Evolutionary conservation across 2,113 vertebrate genomes (phyloP).

Genomic region (Halichoerus grypus): DNA sequence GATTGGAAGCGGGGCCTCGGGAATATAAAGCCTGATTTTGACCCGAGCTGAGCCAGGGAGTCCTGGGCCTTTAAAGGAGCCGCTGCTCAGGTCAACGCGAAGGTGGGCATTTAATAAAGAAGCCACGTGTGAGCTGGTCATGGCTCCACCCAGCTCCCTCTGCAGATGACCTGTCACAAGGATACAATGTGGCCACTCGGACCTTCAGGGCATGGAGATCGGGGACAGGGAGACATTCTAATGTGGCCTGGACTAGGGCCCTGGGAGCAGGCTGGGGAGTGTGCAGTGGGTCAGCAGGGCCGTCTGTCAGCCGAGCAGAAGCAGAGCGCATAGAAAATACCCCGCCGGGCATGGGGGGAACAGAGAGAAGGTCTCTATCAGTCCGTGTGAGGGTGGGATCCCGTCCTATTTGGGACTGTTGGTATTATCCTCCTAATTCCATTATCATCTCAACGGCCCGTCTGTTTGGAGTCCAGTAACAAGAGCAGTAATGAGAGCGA

Average conservation of each 20-base stretch:
- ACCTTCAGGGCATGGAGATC: neutral
- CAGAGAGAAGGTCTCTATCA: neutral
- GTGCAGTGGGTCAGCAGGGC: neutral
- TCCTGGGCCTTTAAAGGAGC: neutral
- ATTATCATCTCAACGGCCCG: neutral
- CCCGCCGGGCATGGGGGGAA: accelerated
- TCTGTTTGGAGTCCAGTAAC: neutral
- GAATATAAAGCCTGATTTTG: neutral
- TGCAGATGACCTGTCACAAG: neutral
- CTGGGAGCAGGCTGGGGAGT: neutral
- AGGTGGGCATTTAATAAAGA: neutral
- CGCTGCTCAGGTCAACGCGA: accelerated
- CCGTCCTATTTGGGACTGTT: neutral
- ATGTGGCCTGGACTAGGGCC: too few species aligned
- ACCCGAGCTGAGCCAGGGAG: neutral
- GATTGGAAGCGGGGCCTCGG: accelerated
- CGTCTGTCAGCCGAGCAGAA: accelerated
- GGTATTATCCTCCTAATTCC: neutral
- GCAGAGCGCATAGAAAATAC: neutral
- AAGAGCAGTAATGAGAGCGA: accelerated
- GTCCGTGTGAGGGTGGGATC: accelerated
- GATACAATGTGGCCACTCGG: neutral
- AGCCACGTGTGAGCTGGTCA: neutral
- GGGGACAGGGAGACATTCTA: too few species aligned
- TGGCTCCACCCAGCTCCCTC: neutral